phyloP scores from a whole-genome alignment of 2,888 invertebrate species.

The Eristalinus aeneus region DNA sequence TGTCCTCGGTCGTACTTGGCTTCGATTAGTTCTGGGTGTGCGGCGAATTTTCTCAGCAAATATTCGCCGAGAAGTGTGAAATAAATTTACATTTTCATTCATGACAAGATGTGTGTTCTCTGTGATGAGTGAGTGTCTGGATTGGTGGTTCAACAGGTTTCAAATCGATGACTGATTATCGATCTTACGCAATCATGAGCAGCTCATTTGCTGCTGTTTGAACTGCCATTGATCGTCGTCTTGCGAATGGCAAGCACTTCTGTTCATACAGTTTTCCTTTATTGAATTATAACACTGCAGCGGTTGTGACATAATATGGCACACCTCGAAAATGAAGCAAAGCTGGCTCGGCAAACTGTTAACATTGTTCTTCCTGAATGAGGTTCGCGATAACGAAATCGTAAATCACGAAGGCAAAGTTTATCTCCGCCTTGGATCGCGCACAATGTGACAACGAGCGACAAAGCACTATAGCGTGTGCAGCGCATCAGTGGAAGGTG shows the following conservation, averaged over 20 bases:
- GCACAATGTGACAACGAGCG: background rate
- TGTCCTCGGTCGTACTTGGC: conserved; percentile 2
- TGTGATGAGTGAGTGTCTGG: background rate
- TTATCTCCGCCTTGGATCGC: conserved; percentile 36
- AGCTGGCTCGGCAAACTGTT: background rate
- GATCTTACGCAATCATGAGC: conserved; percentile 16
- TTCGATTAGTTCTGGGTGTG: conserved; percentile 8
- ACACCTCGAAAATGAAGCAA: conserved; percentile 32
- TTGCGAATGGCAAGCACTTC: conserved; percentile 8
- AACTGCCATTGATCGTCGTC: background rate
- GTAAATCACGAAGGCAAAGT: conserved; percentile 54
- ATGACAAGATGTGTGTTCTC: background rate
- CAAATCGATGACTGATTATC: background rate
- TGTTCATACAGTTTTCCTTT: conserved; percentile 1
- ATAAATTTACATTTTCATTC: conserved; percentile 46
- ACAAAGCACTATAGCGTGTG: background rate
- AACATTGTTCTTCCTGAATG: conserved; percentile 54
- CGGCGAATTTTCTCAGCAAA: background rate
- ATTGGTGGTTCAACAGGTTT: background rate
- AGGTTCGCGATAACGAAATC: conserved; percentile 21
- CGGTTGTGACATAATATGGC: conserved; percentile 39
- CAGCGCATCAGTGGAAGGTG: background rate
- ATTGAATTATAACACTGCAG: background rate
- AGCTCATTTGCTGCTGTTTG: background rate
- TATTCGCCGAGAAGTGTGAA: conserved; percentile 8